phyloP scores from a whole-genome alignment of 2,888 invertebrate genomes.

The Cryptus viduatorius region DNA sequence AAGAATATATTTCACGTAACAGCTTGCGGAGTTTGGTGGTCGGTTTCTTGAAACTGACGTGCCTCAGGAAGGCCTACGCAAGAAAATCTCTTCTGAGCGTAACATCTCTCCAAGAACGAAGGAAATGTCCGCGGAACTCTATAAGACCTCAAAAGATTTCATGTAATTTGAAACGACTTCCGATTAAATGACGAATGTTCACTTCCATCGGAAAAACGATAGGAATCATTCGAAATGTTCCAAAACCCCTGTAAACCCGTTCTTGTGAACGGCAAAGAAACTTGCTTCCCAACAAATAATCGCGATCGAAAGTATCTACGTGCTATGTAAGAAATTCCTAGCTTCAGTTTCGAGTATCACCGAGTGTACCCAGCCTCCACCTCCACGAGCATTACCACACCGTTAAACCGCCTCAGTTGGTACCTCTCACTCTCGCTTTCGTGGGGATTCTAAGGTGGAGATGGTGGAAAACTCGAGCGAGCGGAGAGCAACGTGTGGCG shows the following conservation, averaged over 20 bases:
- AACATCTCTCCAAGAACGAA: no score
- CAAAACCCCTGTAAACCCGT: not conserved
- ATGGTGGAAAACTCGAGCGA: slow-evolving; percentile 52
- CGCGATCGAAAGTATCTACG: slow-evolving; percentile 64
- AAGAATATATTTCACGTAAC: no score
- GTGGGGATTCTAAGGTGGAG: slow-evolving; percentile 23
- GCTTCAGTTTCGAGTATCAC: slow-evolving; percentile 45
- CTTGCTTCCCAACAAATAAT: slow-evolving; percentile 59
- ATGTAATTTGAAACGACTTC: not conserved
- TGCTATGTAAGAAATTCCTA: slow-evolving; percentile 56
- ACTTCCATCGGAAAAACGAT: not conserved
- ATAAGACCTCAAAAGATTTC: not conserved
- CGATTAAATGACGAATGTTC: not conserved
- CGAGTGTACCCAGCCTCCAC: slow-evolving; percentile 57
- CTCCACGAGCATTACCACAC: slow-evolving; percentile 60
- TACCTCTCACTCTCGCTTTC: slow-evolving; percentile 66
- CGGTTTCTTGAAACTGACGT: no score
- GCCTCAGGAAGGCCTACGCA: no score
- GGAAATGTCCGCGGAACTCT: no score
- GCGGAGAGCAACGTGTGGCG: slow-evolving; percentile 31
- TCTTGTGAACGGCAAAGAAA: slow-evolving; percentile 38
- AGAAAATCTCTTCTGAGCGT: no score
- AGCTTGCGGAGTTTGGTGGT: no score
- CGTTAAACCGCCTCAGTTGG: slow-evolving; percentile 30
- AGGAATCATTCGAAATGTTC: not conserved